Percentiles rank a stretch among this genome's conserved stretches.
These are phyloP conservation scores for Bufo gargarizans DNA, from an alignment of 2,113 vertebrate species.

Conservation along the genomic window DNA sequence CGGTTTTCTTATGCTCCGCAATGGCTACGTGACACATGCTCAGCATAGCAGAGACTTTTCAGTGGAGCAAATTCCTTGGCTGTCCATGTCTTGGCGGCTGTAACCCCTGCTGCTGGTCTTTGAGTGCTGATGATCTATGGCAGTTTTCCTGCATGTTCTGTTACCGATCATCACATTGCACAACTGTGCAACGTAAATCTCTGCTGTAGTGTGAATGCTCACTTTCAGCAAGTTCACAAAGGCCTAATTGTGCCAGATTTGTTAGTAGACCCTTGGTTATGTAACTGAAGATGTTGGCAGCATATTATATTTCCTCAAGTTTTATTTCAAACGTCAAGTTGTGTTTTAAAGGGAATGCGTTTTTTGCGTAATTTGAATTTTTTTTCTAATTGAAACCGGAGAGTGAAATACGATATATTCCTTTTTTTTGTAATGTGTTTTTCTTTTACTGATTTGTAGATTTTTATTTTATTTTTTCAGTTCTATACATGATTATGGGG, in stretches of 20 bases:
- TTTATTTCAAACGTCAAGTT: neutral
- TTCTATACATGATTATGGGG: too few relatives aligned
- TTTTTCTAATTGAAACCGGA: too few relatives aligned
- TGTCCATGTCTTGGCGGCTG: neutral
- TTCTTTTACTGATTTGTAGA: too few relatives aligned
- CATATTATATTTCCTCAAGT: neutral
- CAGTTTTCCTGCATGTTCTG: neutral
- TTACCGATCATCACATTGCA: neutral
- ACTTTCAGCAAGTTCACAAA: neutral
- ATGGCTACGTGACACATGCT: slow-evolving; percentile 37
- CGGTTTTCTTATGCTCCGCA: neutral
- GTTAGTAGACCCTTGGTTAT: neutral
- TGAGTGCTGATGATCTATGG: neutral
- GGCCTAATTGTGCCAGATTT: neutral
- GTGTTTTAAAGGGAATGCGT: too few relatives aligned
- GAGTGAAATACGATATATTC: too few relatives aligned
- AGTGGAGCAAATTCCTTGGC: neutral
- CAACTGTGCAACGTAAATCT: neutral
- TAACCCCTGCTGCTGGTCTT: slow-evolving; percentile 12
- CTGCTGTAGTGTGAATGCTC: too few relatives aligned
- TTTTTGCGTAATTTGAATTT: too few relatives aligned
- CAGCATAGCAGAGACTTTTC: neutral
- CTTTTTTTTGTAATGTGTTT: too few relatives aligned
- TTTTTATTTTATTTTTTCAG: too few relatives aligned
- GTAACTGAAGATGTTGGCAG: neutral